Evolutionary conservation across 2,113 vertebrate genomes (phyloP), one percentile per base, ranked within the genome.

Genomic region (Leucopsar rothschildi): DNA sequence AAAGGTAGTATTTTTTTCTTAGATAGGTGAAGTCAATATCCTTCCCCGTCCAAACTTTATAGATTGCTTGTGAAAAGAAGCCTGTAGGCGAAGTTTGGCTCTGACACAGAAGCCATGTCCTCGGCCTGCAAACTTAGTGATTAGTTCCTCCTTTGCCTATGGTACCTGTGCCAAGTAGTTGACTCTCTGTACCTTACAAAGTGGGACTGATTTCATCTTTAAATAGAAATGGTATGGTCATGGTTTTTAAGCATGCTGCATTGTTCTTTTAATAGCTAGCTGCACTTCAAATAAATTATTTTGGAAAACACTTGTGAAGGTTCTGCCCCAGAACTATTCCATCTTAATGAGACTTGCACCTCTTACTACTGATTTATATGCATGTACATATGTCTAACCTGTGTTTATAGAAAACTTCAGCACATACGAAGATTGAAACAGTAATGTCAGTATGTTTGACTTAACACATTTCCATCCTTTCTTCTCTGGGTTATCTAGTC

Each of bases 321-420:
- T 66, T 4, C 33, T 81, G 42, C 20, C 25, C 19, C 12, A 11
- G 13, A 80, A 28, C 42, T 39, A n/a, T 50, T 21, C 15, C 1
- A 2, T 31, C 25, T 77, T 68, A n/a, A 40, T 33, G 69, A 73
- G 29, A 20, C 39, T 40, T 75, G 6, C 4, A 24, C 10, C 19
- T 57, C 57, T 73, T 64, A 15, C 15, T n/a, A 0, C 31, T 57
- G 37, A 23, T 25, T 49, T 60, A 2, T 0, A 3, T 39, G 13
- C 29, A 7, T 88, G 90, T 90, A 37, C 37, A 37, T 37, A 37
- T 59, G 37, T 82, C 45, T 91, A 11, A 52, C 17, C 18, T 39
- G 6, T 19, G 44, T 76, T 91, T 72, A 14, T 37, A 31, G 33
- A 40, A 86, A 45, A 47, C 28, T 29, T 10, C 7, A 49, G 53